phyloP scores from a whole-genome alignment of 2,113 vertebrate genomes.

The Triplophysa siluroides region DNA sequence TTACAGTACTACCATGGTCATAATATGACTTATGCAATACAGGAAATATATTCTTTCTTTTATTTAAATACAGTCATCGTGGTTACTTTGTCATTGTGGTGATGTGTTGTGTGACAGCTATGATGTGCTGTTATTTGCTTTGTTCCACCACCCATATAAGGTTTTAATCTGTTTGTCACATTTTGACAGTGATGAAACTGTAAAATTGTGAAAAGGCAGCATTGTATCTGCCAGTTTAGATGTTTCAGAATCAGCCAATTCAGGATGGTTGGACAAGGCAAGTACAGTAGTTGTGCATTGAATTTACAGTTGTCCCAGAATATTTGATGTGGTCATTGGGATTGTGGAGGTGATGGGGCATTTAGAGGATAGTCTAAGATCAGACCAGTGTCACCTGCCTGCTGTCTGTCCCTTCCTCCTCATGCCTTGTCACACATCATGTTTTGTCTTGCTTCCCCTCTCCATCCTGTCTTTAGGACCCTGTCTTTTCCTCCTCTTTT shows the following conservation, averaged over 20 bases:
- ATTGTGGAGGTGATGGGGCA: background rate
- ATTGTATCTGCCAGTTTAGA: background rate
- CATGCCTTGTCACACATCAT: background rate
- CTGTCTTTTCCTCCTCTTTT: conserved; percentile 61
- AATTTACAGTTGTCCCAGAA: background rate
- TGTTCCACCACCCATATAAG: conserved; percentile 30
- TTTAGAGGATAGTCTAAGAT: background rate
- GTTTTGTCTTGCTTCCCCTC: conserved; percentile 15
- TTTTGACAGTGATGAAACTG: background rate
- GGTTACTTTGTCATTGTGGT: background rate
- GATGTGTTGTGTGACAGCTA: background rate
- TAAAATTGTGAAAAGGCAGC: background rate
- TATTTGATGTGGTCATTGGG: background rate
- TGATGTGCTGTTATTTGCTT: background rate
- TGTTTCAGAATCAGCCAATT: background rate
- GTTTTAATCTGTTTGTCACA: background rate
- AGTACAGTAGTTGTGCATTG: background rate
- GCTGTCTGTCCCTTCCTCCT: conserved; percentile 2
- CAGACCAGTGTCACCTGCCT: conserved; percentile 1
- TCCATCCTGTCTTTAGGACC: conserved; percentile 32
- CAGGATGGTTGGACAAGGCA: conserved; percentile 16
- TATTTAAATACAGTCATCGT: conserved; percentile 2
- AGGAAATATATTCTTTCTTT: background rate
- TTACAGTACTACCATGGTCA: conserved; percentile 14
- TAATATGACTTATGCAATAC: background rate